These are phyloP conservation scores for Pachydiplax longipennis DNA, from an alignment of 2,888 invertebrate genomes.

Conservation along the genomic window DNA sequence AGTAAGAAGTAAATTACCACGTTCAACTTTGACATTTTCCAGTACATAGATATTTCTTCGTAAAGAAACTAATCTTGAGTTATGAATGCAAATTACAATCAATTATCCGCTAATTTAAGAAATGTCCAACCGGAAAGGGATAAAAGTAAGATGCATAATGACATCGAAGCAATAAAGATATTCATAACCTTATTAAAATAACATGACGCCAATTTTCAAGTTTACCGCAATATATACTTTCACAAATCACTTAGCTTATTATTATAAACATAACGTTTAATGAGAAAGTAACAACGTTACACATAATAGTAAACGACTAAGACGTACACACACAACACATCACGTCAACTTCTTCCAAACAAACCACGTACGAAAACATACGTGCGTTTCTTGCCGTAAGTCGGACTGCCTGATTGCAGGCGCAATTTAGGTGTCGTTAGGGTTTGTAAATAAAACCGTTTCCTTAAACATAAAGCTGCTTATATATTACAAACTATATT, in stretches of 20 bases:
- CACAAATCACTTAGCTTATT: too few species aligned
- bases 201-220: too few species aligned
- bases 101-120: neutral
- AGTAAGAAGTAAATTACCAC: neutral
- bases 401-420: neutral
- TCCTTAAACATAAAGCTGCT: conserved; percentile 35
- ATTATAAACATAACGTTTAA: too few species aligned
- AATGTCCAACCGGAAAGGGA: neutral
- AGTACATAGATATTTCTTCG: neutral
- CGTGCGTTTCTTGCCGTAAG: neutral
- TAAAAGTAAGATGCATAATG: neutral
- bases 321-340: neutral
- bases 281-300: too few species aligned
- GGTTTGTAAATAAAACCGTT: neutral
- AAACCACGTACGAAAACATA: neutral
- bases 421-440: neutral
- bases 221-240: too few species aligned
- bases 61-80: neutral
- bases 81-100: neutral
- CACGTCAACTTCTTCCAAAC: neutral
- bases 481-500: conserved; percentile 42
- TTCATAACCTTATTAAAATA: too few species aligned
- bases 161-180: neutral
- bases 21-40: neutral
- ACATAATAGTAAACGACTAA: neutral